Base-by-base conservation (phyloP, 2,888 invertebrate genomes). In the Aspidiotus rigidus region DNA sequence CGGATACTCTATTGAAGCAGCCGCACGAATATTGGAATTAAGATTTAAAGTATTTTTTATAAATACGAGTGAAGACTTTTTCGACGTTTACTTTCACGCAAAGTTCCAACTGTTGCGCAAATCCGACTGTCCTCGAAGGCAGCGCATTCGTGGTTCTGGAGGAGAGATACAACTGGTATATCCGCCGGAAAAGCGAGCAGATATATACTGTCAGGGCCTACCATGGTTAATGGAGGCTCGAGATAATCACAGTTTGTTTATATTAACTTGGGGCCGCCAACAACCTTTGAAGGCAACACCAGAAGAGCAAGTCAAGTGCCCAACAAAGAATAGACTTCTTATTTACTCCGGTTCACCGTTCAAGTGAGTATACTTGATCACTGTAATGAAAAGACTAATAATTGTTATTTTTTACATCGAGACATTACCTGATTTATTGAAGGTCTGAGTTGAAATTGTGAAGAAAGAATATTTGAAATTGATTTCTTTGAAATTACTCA, bases 231-330 rank as follows among this genome's bases (percentile, higher is more conserved):
- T 91, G 69, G 87, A 87, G 76, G 89, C 90, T 2, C 84, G 88
- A 72, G 84, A 87, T 72, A 90, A 90, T 76, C 84, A 88, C 63
- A 90, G 90, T 55, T 82, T 92, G 70, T 91, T 89, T 77, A 80
- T 92, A 70, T 82, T 90, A 73, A 89, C 90, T 57, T 90, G 90
- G 90, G 91, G 91, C 60, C 85, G 85, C 73, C 86, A 88, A 75
- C 77, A 90, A 73, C 84, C 86, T 0, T 79, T 84, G 16, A 84
- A 85, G 74, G 83, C 85, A 2, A 60, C 40, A 74, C 75, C 60
- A 71, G 62, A 83, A 71, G 86, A 86, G 73, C 81, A 84, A 3
- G 82, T 83, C 71, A 82, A 86, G 71, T 92, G 92, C 77, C 85
- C 86, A 69, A 90, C 90, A 15, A 79, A 83, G 74, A 92, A 92